Evolutionary conservation across 1,140 invertebrate genomes (phyloP).

Genomic region (Eueides isabella): DNA sequence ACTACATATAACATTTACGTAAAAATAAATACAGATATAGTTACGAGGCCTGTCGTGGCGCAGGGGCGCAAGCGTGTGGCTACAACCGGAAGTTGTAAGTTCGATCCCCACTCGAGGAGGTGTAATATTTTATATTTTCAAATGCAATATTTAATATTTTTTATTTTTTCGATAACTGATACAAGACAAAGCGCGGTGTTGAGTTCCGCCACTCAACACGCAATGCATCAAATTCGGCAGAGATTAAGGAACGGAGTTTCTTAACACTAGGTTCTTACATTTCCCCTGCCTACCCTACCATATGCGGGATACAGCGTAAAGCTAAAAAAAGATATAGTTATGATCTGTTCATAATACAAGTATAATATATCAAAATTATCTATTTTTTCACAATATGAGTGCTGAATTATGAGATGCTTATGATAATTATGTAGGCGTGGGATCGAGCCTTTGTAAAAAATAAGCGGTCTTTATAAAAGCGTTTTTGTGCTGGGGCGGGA

Average conservation of each 20-base stretch:
- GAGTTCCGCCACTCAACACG: too few relatives aligned
- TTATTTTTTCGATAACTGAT: not conserved
- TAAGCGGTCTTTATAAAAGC: constrained; percentile 47
- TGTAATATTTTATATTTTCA: not conserved
- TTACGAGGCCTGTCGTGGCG: not conserved
- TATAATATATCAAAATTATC: not conserved
- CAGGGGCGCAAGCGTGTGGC: too few relatives aligned
- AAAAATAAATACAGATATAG: not conserved
- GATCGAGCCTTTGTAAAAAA: constrained; percentile 32
- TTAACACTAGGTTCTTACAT: too few relatives aligned
- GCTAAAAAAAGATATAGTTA: too few relatives aligned
- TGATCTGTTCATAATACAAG: too few relatives aligned
- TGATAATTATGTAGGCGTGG: not conserved
- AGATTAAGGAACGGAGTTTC: too few relatives aligned
- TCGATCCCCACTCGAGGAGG: too few relatives aligned
- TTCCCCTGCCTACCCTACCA: too few relatives aligned
- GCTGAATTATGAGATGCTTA: not conserved
- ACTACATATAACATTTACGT: not conserved
- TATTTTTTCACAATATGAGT: not conserved
- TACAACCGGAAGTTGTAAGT: too few relatives aligned
- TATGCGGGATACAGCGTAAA: too few relatives aligned
- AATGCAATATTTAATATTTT: not conserved
- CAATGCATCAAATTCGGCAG: too few relatives aligned
- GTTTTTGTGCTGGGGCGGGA: constrained; percentile 53
- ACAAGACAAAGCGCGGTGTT: too few relatives aligned